Base-by-base conservation (phyloP, 2,888 invertebrate genomes). In the Dusona sp. region DNA sequence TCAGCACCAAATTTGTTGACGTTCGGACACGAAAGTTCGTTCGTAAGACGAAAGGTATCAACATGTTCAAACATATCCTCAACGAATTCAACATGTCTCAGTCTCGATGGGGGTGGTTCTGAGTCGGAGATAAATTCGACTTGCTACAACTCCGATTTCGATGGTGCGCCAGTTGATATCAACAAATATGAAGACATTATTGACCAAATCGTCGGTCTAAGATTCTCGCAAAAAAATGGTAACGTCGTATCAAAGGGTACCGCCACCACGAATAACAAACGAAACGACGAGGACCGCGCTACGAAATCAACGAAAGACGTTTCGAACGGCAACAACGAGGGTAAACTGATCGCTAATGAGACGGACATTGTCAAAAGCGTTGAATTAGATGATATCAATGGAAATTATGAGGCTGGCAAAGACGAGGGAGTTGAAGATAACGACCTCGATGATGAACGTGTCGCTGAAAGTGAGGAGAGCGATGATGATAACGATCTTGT, bases 161-260 rank as follows among this genome's bases (percentile, higher is more conserved):
- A 87, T 67, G 68, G n/a, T 48, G n/a, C 38, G 0, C 48, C 79
- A 8, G 36, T 45, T 6, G 74, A 61, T 11, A 25, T 48, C 4
- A 83, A 67, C 13, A 86, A 89, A 6, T 89, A 89, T 51, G 89
- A 91, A 29, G 88, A 90, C 8, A 89, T 92, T 13, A 91, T 90
- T 72, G 88, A 87, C 33, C 89, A 89, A 36, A 89, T 92, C 2
- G 88, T 88, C 9, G 86, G 80, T 2, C 78, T 90, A 7, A 86
- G 81, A 73, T 85, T 88, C 45, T 87, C 85, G 7, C 38, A 78
- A 68, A 83, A 65, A 1, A 78, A 79, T 51, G 45, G 22, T 0
- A 80, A 84, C 57, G 9, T 70, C 57, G 83, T 73, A 7, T 19
- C 4, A 16, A 48, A 48, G 4, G 19, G n/a, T 6, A 19, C 45